Conservation (phyloP, 2,113 vertebrate genomes). For the Podarcis raffonei region DNA sequence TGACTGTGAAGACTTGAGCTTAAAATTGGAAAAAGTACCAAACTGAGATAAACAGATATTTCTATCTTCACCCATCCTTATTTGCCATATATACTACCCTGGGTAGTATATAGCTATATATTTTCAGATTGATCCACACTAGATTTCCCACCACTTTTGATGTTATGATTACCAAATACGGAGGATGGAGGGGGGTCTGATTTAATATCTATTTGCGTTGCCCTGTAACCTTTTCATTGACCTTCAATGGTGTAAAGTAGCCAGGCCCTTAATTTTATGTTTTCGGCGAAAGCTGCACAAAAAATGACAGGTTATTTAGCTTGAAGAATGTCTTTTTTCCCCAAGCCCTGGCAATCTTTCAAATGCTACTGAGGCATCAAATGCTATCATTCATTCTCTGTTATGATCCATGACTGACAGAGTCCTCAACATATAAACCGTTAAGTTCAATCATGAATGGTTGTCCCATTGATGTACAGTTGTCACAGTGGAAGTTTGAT, state of each 20-base stretch:
- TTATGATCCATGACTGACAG: background rate
- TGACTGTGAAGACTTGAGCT: too few relatives aligned
- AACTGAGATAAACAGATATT: too few relatives aligned
- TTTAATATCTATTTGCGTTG: background rate
- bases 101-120: background rate
- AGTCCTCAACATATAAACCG: background rate
- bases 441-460: background rate
- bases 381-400: conserved; percentile 18
- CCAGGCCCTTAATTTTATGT: background rate
- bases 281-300: background rate
- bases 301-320: background rate
- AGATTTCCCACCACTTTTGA: background rate
- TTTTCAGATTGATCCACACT: background rate
- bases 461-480: conserved; percentile 22
- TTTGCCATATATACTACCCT: background rate
- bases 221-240: background rate
- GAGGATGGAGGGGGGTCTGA: background rate
- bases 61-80: too few relatives aligned
- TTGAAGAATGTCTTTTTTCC: conserved; percentile 8
- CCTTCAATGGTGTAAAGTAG: background rate
- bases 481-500: background rate
- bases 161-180: background rate
- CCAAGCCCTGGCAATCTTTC: background rate
- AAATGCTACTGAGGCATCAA: background rate
- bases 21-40: too few relatives aligned